Evolutionary conservation across 2,888 invertebrate genomes (phyloP).

Genomic region (Nomada flava): DNA sequence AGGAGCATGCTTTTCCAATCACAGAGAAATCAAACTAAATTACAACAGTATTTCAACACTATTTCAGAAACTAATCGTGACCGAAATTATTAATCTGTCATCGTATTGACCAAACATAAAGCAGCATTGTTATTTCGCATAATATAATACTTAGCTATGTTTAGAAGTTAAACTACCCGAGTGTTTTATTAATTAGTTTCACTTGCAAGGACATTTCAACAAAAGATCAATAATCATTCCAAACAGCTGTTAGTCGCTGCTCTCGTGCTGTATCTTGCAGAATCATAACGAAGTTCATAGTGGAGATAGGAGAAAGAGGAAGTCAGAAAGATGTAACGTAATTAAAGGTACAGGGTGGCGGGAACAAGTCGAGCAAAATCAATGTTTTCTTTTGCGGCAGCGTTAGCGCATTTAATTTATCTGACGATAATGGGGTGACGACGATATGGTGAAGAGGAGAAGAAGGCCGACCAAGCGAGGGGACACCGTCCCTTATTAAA

Average conservation of each 20-base stretch:
- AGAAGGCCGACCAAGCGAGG: conserved; percentile 41
- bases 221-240: conserved; percentile 34
- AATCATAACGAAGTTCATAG: conserved; percentile 52
- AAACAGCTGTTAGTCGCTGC: conserved; percentile 37
- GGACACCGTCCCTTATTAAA: conserved; percentile 80
- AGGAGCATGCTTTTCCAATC: no score
- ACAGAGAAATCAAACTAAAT: no score
- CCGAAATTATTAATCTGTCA: no score
- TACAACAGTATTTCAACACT: no score
- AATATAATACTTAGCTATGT: no score
- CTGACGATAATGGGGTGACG: conserved; percentile 68
- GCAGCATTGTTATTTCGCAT: no score
- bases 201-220: conserved; percentile 8
- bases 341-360: conserved; percentile 38
- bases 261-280: conserved; percentile 26
- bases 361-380: conserved; percentile 29
- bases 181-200: conserved; percentile 9
- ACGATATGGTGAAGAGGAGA: conserved; percentile 61
- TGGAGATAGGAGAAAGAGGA: background rate
- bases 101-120: background rate
- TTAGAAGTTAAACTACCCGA: no score
- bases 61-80: no score
- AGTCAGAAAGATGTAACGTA: conserved; percentile 19
- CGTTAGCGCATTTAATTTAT: conserved; percentile 73
- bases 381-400: conserved; percentile 57